A percentile compares a stretch with the other conserved stretches of the same genome.
phyloP scores from a whole-genome alignment of 2,113 vertebrate species.

The Xiphorhynchus elegans region DNA sequence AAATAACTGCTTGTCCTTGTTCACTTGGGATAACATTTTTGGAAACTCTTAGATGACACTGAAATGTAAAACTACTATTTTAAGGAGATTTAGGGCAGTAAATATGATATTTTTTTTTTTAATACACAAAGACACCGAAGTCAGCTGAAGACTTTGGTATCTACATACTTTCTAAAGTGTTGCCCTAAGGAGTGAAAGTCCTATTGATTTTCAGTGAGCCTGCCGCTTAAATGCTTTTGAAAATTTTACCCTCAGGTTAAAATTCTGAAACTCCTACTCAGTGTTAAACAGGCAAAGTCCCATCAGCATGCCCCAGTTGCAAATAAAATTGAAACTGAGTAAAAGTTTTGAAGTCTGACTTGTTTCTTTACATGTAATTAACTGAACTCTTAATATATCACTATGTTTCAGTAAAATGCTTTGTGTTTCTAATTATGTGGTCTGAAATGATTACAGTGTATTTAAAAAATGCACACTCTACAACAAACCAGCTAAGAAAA shows the following conservation, averaged over 20 bases:
- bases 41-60: neutral
- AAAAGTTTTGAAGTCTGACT: conserved; percentile 59
- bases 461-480: conserved; percentile 75
- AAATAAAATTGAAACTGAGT: conserved; percentile 51
- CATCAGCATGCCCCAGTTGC: conserved; percentile 38
- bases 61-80: neutral
- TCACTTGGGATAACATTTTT: neutral
- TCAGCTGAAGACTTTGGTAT: neutral
- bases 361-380: conserved; percentile 61
- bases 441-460: conserved; percentile 72
- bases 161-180: conserved; percentile 42
- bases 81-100: neutral
- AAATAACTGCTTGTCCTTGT: neutral
- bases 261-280: conserved; percentile 68
- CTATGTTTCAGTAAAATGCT: conserved; percentile 62
- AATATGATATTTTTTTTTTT: neutral
- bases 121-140: neutral
- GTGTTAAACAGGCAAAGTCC: conserved; percentile 6
- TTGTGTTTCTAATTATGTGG: conserved; percentile 76
- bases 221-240: conserved; percentile 54
- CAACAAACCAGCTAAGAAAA: conserved; percentile 72
- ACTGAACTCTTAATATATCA: conserved; percentile 70
- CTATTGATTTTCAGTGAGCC: conserved; percentile 47
- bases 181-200: conserved; percentile 52
- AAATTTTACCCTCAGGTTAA: conserved; percentile 63